A percentile compares a stretch with the other conserved stretches of the same genome.
Evolutionary conservation across 2,113 vertebrate genomes (phyloP).

Genomic region (Phocoena sinus): DNA sequence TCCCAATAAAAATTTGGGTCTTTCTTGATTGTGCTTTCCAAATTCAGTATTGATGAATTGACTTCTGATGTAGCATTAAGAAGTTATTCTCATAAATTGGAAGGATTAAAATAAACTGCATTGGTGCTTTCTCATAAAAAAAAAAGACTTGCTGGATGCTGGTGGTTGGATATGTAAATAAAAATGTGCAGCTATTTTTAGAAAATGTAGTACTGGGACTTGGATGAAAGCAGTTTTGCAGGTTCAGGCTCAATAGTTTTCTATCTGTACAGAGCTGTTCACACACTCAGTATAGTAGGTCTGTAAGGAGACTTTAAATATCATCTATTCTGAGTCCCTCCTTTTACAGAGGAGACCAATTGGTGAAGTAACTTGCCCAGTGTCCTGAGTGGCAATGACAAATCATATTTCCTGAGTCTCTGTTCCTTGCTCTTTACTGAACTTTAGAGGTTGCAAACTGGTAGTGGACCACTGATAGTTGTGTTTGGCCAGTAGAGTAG

Average conservation of each 20-base stretch:
- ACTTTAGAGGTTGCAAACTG: not conserved
- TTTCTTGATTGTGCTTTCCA: too few species aligned
- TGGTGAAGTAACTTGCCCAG: not conserved
- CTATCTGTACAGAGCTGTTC: not conserved
- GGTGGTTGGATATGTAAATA: not conserved
- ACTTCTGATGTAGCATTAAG: too few species aligned
- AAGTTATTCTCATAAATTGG: too few species aligned
- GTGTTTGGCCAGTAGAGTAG: not conserved
- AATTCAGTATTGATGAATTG: too few species aligned
- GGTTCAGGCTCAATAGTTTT: not conserved
- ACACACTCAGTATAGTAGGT: not conserved
- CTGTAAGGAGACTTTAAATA: not conserved
- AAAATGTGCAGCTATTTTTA: not conserved
- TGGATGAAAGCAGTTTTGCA: not conserved
- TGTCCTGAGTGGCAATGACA: not conserved
- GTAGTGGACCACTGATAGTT: not conserved
- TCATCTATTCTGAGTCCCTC: not conserved
- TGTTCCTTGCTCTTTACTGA: not conserved
- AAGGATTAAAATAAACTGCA: too few species aligned
- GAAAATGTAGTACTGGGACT: not conserved
- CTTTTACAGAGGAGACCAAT: not conserved
- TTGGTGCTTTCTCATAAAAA: too few species aligned
- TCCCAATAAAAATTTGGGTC: too few species aligned
- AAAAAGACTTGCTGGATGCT: not conserved
- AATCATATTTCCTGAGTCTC: not conserved